Percentiles rank a stretch among this genome's conserved stretches.
Evolutionary conservation across 2,888 invertebrate species (phyloP).

Genomic region (Junonia oenone): DNA sequence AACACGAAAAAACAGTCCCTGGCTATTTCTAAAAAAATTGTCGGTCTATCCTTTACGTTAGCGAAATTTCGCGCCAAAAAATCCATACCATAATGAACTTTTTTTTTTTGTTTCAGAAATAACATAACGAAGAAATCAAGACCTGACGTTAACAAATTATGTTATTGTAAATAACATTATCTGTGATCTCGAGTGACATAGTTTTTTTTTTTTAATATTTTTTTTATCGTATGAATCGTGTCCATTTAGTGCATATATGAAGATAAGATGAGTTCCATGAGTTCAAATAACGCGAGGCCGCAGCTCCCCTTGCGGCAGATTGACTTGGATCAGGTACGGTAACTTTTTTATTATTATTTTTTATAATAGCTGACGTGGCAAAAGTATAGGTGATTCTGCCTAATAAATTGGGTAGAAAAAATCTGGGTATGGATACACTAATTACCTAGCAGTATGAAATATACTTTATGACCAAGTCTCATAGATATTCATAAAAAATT

Average conservation of each 20-base stretch:
- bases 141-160: constrained; percentile 37
- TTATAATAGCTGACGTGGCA: too few relatives aligned
- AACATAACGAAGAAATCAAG: constrained; percentile 34
- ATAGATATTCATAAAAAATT: too few relatives aligned
- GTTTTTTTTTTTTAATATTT: constrained; percentile 38
- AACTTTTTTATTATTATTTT: not conserved
- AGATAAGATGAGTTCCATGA: constrained; percentile 49
- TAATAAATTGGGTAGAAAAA: too few relatives aligned
- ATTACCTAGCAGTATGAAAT: too few relatives aligned
- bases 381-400: too few relatives aligned
- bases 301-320: constrained; percentile 84
- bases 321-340: constrained; percentile 84
- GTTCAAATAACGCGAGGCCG: constrained; percentile 44
- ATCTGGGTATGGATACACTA: too few relatives aligned
- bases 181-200: constrained; percentile 63
- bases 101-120: constrained; percentile 49
- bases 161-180: constrained; percentile 47
- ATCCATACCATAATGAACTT: not conserved
- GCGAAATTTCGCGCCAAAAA: too few relatives aligned
- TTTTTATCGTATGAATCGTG: constrained; percentile 35
- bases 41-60: too few relatives aligned
- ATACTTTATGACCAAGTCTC: too few relatives aligned
- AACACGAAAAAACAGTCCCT: too few relatives aligned
- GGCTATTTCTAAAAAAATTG: too few relatives aligned
- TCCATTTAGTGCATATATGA: constrained; percentile 38